These are phyloP conservation scores for Cheirogaleus medius DNA, from an alignment of 2,113 vertebrate genomes.

Conservation along the genomic window DNA sequence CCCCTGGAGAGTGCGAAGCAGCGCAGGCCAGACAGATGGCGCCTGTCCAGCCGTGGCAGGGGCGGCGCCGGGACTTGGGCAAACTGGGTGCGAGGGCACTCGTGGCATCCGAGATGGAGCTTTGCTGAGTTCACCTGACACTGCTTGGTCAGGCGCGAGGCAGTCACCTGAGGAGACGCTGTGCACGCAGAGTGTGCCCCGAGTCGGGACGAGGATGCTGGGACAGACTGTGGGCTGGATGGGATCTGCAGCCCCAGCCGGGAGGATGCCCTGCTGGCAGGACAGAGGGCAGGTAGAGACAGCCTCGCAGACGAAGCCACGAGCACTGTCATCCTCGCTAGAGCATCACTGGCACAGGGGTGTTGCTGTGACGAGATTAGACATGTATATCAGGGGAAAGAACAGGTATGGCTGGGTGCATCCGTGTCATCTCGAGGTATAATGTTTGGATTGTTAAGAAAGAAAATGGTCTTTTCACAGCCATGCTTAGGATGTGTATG, in stretches of 20 bases:
- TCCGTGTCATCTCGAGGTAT: neutral
- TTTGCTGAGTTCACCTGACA: constrained; percentile 63
- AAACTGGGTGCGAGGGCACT: constrained; percentile 69
- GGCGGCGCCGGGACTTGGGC: constrained; percentile 82
- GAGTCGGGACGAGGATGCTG: neutral
- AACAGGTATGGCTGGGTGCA: neutral
- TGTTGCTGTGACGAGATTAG: neutral
- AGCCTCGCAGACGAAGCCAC: neutral
- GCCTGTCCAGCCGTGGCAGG: constrained; percentile 88
- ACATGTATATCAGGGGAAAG: neutral
- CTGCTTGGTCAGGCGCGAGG: neutral
- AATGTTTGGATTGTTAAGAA: neutral
- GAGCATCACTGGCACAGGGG: neutral
- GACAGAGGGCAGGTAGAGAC: neutral
- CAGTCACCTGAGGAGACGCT: neutral
- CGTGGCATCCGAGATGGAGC: constrained; percentile 74
- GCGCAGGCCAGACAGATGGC: constrained; percentile 90
- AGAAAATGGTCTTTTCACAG: neutral
- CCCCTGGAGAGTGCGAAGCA: constrained; percentile 85
- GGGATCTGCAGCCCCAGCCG: neutral
- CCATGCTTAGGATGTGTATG: neutral
- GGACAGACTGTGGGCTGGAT: neutral
- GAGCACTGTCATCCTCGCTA: too few relatives aligned
- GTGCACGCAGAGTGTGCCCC: neutral
- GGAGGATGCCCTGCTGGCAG: neutral